A percentile compares a stretch with the other conserved stretches of the same genome.
phyloP scores from a whole-genome alignment of 2,113 vertebrate species.

The Cranoglanis bouderius region DNA sequence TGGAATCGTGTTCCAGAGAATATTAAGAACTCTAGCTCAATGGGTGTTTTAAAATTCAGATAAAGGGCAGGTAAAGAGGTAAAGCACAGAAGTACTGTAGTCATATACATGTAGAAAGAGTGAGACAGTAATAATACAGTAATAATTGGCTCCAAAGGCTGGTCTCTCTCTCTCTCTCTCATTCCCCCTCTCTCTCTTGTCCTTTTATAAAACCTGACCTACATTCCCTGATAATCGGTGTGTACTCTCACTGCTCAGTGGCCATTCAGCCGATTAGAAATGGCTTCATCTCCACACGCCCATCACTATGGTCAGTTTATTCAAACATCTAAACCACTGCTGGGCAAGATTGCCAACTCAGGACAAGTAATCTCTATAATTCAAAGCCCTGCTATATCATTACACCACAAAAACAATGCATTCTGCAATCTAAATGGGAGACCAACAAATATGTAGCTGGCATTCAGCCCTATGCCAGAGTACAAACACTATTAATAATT shows the following conservation, averaged over 20 bases:
- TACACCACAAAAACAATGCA: conserved; percentile 16
- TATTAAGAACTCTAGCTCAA: not conserved
- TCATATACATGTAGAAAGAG: not conserved
- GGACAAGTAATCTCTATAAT: conserved; percentile 6
- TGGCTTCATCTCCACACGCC: not conserved
- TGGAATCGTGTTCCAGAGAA: not conserved
- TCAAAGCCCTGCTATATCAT: conserved; percentile 17
- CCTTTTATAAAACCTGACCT: conserved; percentile 29
- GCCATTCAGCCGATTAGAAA: conserved; percentile 28
- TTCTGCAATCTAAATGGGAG: conserved; percentile 17
- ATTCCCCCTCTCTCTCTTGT: not conserved
- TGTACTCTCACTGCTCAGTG: conserved; percentile 33
- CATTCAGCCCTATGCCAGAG: conserved; percentile 42
- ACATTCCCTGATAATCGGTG: conserved; percentile 50
- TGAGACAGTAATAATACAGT: not conserved
- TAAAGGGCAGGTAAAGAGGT: not conserved
- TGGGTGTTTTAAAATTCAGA: conserved; percentile 11
- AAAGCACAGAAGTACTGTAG: not conserved
- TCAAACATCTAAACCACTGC: not conserved
- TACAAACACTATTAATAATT: conserved; percentile 62
- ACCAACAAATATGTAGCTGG: conserved; percentile 13
- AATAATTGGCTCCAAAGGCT: not conserved
- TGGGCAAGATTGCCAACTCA: not conserved
- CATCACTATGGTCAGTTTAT: not conserved
- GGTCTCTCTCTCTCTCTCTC: not conserved